Percentiles rank a stretch among this genome's conserved stretches.
Evolutionary conservation across 2,797 vertebrate species (phyloP).

Genomic region (Rhincodon typus): DNA sequence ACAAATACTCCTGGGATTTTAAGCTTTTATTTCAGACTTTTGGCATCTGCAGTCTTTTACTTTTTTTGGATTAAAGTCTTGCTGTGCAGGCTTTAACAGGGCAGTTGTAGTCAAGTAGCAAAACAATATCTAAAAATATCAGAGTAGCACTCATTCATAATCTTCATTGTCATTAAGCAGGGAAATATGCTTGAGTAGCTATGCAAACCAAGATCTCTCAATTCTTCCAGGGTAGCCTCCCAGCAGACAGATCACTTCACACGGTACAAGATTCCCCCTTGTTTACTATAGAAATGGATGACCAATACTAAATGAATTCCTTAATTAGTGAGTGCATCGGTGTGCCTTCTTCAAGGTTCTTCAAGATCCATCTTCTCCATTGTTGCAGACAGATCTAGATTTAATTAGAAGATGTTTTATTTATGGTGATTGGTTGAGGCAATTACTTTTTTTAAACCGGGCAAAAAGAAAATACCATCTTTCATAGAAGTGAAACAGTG

Average conservation of each 20-base stretch:
- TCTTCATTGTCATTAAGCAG: neutral
- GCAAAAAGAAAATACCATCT: neutral
- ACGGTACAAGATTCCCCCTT: neutral
- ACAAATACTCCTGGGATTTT: neutral
- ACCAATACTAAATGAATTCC: neutral
- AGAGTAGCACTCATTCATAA: neutral
- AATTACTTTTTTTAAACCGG: neutral
- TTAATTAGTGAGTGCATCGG: neutral
- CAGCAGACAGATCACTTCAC: slow-evolving; percentile 6
- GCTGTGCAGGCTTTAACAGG: neutral
- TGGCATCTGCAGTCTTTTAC: neutral
- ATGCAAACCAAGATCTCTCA: neutral
- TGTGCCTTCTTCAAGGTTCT: neutral
- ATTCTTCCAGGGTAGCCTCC: neutral
- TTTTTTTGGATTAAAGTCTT: neutral
- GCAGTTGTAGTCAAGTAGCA: neutral
- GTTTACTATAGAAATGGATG: neutral
- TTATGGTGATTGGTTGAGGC: neutral
- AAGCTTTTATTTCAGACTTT: neutral
- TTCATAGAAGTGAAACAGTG: slow-evolving; percentile 1
- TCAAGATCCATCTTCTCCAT: neutral
- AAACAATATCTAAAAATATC: neutral
- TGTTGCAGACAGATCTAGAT: neutral
- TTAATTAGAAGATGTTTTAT: neutral
- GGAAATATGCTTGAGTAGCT: neutral